Percentiles rank a stretch among this genome's conserved stretches.
These are phyloP conservation scores for Solea senegalensis DNA, from an alignment of 2,113 vertebrate species.

Conservation along the genomic window DNA sequence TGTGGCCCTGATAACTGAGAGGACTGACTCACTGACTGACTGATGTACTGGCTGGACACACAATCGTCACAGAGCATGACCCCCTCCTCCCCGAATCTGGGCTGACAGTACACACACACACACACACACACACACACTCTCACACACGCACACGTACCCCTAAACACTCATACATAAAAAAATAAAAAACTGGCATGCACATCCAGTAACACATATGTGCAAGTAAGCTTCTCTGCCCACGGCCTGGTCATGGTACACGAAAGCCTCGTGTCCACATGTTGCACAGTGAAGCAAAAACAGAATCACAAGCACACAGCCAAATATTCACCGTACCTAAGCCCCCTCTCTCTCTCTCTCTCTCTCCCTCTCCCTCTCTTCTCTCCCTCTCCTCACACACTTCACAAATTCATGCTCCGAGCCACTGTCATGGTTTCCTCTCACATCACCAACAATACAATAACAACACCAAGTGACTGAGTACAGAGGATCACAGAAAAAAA, in stretches of 20 bases:
- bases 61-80: slow-evolving; percentile 77
- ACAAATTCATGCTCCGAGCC: slow-evolving; percentile 51
- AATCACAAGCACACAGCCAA: slow-evolving; percentile 83
- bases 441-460: slow-evolving; percentile 57
- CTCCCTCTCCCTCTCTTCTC: neutral
- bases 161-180: slow-evolving; percentile 30
- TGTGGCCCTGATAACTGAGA: slow-evolving; percentile 43
- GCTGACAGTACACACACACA: slow-evolving; percentile 55
- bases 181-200: slow-evolving; percentile 69
- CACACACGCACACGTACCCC: slow-evolving; percentile 40
- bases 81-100: slow-evolving; percentile 44
- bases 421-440: slow-evolving; percentile 69
- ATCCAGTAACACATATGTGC: slow-evolving; percentile 71
- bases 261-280: slow-evolving; percentile 69
- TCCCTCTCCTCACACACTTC: slow-evolving; percentile 1
- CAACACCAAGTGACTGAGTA: slow-evolving; percentile 63
- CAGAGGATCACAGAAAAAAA: slow-evolving; percentile 61
- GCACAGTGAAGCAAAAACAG: slow-evolving; percentile 76
- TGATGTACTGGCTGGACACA: slow-evolving; percentile 72
- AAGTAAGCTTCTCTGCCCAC: slow-evolving; percentile 71
- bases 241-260: slow-evolving; percentile 68
- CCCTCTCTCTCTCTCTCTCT: slow-evolving; percentile 3
- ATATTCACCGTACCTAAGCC: slow-evolving; percentile 41
- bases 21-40: slow-evolving; percentile 53
- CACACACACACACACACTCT: slow-evolving; percentile 56